Percentiles rank a stretch among this genome's conserved stretches.
Conservation (phyloP, 1,140 invertebrate species). For the Chlorops oryzae region DNA sequence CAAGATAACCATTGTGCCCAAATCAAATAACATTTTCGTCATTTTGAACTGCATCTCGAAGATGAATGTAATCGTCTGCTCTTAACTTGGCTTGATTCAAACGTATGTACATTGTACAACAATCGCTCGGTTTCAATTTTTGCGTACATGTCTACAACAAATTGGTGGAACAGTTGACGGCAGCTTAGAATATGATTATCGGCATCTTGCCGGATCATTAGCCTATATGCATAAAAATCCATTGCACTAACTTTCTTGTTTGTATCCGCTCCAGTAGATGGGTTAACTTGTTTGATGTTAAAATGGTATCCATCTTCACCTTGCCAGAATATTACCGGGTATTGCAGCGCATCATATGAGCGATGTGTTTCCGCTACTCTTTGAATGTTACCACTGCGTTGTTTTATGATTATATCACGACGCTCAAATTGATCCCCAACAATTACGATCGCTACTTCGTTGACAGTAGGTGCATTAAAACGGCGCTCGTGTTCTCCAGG, state of each 20-base stretch:
- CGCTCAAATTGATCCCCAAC: conserved; percentile 32
- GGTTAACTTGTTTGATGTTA: too few relatives aligned
- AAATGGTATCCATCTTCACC: conserved; percentile 46
- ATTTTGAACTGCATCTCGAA: conserved; percentile 36
- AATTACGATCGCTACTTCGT: conserved; percentile 32
- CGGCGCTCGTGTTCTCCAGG: conserved; percentile 38
- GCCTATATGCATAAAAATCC: too few relatives aligned
- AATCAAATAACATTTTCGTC: too few relatives aligned
- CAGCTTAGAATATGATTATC: too few relatives aligned
- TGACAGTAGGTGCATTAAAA: conserved; percentile 44
- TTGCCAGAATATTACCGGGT: conserved; percentile 49
- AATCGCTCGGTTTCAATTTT: conserved; percentile 51
- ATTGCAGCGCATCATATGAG: conserved; percentile 46
- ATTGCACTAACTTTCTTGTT: too few relatives aligned
- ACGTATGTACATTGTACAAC: conserved; percentile 39
- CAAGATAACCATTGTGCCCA: too few relatives aligned
- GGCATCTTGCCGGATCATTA: too few relatives aligned
- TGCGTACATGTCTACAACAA: conserved; percentile 49
- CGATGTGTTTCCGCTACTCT: conserved; percentile 38
- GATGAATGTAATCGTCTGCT: conserved; percentile 48
- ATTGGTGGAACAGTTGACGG: too few relatives aligned
- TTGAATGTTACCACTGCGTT: conserved; percentile 14
- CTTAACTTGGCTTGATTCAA: conserved; percentile 48
- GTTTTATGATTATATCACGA: conserved; percentile 25
- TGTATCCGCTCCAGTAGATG: too few relatives aligned